Evolutionary conservation across 2,888 invertebrate species (phyloP).

Genomic region (Trissolcus brochymenae): DNA sequence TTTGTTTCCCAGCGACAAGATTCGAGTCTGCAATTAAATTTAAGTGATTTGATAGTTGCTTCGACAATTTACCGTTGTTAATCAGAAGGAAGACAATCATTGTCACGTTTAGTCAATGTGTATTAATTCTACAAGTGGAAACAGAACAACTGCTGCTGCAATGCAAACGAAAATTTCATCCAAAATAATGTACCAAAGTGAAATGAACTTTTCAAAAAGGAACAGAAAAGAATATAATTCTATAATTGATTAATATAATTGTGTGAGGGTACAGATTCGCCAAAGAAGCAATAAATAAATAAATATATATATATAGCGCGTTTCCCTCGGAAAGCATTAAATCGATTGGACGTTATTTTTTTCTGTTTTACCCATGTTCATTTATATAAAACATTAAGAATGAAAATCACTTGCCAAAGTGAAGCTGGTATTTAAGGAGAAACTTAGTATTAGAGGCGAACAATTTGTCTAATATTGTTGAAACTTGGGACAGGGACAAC

Average conservation of each 20-base stretch:
- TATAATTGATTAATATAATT: too few species aligned
- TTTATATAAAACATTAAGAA: slow-evolving; percentile 21
- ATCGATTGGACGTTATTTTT: slow-evolving; percentile 47
- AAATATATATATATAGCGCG: too few species aligned
- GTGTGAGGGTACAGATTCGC: too few species aligned
- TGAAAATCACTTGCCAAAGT: slow-evolving; percentile 21
- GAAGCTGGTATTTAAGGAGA: slow-evolving; percentile 3
- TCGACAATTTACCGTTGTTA: slow-evolving; percentile 47
- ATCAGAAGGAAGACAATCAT: slow-evolving; percentile 36
- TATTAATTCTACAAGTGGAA: slow-evolving; percentile 18
- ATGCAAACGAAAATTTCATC: too few species aligned
- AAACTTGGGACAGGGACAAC: slow-evolving; percentile 39
- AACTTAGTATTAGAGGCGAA: slow-evolving; percentile 27
- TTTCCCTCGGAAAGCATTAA: slow-evolving; percentile 6
- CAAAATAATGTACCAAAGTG: too few species aligned
- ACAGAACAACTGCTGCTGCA: not conserved
- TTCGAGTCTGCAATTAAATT: slow-evolving; percentile 45
- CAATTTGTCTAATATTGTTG: slow-evolving; percentile 33
- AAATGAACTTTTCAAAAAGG: too few species aligned
- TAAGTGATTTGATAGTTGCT: slow-evolving; percentile 50
- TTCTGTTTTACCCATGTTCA: too few species aligned
- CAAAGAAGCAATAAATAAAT: too few species aligned
- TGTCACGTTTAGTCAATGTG: slow-evolving; percentile 31
- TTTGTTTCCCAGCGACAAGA: slow-evolving; percentile 45
- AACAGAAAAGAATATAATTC: too few species aligned